Evolutionary conservation across 1,140 invertebrate species (phyloP), one percentile per base, ranked within the genome.

Genomic region (Macrostomum lignano): DNA sequence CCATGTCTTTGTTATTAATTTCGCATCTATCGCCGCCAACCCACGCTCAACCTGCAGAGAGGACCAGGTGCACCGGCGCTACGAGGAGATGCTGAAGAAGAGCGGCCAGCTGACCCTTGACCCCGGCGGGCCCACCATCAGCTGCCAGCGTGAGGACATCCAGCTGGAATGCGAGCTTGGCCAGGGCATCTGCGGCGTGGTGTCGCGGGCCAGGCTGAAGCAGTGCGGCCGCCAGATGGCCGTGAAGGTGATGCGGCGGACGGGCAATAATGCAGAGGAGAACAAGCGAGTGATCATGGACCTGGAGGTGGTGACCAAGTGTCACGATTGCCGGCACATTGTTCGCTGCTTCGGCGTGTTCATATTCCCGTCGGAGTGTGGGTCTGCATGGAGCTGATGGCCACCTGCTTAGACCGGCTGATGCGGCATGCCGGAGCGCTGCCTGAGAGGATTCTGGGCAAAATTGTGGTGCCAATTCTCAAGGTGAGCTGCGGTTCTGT

Each of bases 311-410:
- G 79, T 94, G 21, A 66, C 88, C 7, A 78, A 88, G 43, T 88
- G 78, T 26, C 74, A 88, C 44, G 81, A 86, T 51, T 94, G 84
- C 64, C 75, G 72, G 13, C 86, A 77, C 55, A 96, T 96, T 45
- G 86, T 94, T 34, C 71, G 81, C 51, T 96, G 82, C 58, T 65
- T 84, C 44, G 88, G 86, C 17, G 91, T 76, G 57, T 88, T 94
- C 55, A 82, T 94, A 10, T 43, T 25, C 47, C 62, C 53, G 78
- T 75, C 10, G 81, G 91, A 59, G 84, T 93, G 19, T 94, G 84
- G 84, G 93, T 96, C 47, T 94, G 84, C 51, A 96, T 98, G 86
- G 86, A 96, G 60, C 62, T 94, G 28, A 94, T 94, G 88, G 70
- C 76, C 6, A 86, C 81, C 7, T 94, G 86, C 61, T 74, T 94